phyloP scores from a whole-genome alignment of 1,140 invertebrate species.

The Triops longicaudatus region DNA sequence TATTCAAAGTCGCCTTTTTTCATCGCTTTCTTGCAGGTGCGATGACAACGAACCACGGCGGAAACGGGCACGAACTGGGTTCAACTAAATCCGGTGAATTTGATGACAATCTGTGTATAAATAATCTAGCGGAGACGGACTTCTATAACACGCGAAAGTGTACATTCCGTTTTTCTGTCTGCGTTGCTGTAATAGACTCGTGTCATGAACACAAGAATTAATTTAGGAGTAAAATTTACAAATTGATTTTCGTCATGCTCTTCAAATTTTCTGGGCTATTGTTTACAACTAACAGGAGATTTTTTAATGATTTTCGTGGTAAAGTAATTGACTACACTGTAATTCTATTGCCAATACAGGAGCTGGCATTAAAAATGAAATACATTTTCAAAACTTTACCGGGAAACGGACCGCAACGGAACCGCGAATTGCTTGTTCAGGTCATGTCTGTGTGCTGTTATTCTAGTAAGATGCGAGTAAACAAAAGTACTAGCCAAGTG shows the following conservation, averaged over 20 bases:
- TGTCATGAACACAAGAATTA: not conserved
- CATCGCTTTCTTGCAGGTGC: not conserved
- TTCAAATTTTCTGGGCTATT: too few species aligned
- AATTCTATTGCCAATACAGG: too few species aligned
- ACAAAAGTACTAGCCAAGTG: not conserved
- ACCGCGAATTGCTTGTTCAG: not conserved
- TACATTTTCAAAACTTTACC: too few species aligned
- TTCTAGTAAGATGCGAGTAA: not conserved
- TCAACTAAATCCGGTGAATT: not conserved
- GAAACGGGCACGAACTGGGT: slow-evolving; percentile 3
- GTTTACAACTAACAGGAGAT: too few species aligned
- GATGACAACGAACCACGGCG: slow-evolving; percentile 1
- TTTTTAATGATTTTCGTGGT: too few species aligned
- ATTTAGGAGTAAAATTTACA: too few species aligned
- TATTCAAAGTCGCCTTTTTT: not conserved
- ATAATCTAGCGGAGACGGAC: not conserved
- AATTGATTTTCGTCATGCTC: too few species aligned
- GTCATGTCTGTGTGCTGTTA: not conserved
- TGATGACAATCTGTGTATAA: not conserved
- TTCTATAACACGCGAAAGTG: not conserved
- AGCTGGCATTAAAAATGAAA: too few species aligned
- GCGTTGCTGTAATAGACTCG: not conserved
- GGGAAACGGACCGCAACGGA: not conserved
- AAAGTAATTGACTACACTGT: too few species aligned
- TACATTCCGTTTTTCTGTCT: not conserved